A percentile compares a stretch with the other conserved stretches of the same genome.
These are phyloP conservation scores for Campaea margaritaria DNA, from an alignment of 2,888 invertebrate genomes.

Conservation along the genomic window DNA sequence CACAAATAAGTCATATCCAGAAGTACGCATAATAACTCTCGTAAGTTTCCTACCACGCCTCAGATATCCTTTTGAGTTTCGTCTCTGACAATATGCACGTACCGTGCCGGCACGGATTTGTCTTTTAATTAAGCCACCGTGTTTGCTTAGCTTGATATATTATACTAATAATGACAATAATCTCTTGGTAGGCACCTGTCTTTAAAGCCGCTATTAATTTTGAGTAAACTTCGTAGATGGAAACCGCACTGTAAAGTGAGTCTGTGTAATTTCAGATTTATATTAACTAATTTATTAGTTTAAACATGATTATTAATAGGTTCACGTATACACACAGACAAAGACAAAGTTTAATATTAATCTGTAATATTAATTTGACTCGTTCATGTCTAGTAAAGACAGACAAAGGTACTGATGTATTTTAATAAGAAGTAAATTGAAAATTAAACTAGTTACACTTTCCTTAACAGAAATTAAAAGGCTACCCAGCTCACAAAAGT, in stretches of 20 bases:
- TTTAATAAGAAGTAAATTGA: no score
- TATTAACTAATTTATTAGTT: no score
- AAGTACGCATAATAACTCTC: slow-evolving; percentile 18
- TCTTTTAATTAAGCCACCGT: slow-evolving; percentile 57
- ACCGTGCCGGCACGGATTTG: slow-evolving; percentile 37
- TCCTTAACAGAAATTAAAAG: no score
- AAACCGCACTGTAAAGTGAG: not conserved
- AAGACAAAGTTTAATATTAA: no score
- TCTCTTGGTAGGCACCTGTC: slow-evolving; percentile 37
- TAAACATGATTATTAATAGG: no score
- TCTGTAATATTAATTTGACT: no score
- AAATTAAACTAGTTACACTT: no score
- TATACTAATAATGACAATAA: slow-evolving; percentile 50
- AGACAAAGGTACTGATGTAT: no score
- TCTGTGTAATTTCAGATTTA: no score
- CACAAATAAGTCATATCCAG: slow-evolving; percentile 22
- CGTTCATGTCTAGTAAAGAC: no score
- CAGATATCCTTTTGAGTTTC: slow-evolving; percentile 30
- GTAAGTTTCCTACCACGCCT: slow-evolving; percentile 29
- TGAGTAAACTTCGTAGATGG: slow-evolving; percentile 22
- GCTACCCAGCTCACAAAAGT: no score
- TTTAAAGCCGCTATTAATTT: slow-evolving; percentile 40
- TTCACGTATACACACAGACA: no score
- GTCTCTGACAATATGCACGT: slow-evolving; percentile 17
- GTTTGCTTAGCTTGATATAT: slow-evolving; percentile 51